Base-by-base conservation (phyloP, 2,888 invertebrate genomes). In the Ganaspis brasiliensis region DNA sequence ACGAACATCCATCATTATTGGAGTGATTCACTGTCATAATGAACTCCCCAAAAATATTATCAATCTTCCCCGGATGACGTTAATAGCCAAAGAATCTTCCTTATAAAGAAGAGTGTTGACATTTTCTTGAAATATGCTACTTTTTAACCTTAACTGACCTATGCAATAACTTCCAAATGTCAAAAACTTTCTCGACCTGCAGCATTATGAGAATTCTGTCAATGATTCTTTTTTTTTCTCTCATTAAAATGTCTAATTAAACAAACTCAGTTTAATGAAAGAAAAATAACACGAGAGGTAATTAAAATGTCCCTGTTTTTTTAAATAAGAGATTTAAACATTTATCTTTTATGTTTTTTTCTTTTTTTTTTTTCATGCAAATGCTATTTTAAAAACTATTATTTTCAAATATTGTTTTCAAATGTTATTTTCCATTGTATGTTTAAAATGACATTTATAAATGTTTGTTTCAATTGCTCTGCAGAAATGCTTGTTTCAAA, bases 41-140 rank as follows among this genome's bases (percentile, higher is more conserved):
- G 16, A 40, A 63, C 40, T 0, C 21, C 14, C 10, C 16, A 63
- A 40, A 63, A 63, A 63, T 40, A 63, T 40, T 40, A 63, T 63
- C 16, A 63, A 63, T 40, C 14, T 40, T 21, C 12, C 21, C 1
- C 12, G 40, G 21, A 40, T 63, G 40, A 63, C 40, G 21, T 40
- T 63, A 63, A 63, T 63, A 37, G 21, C 37, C 37, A 63, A 52
- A 19, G 21, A 21, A 40, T 63, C 19, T 40, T 63, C 40, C 21
- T 40, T 24, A 63, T 21, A 8, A 6, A 14, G 37, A 12, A 63
- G n/a, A 37, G 40, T 40, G 21, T 63, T 40, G 63, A 40, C 63
- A 63, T 63, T 63, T 63, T 14, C 19, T 40, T 63, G 21, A 63
- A 63, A 24, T 63, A 63, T 63, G 63, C 40, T 14, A 35, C 14